These are phyloP conservation scores for Ommatoiulus sabulosus DNA, from an alignment of 2,888 invertebrate species.

Conservation along the genomic window DNA sequence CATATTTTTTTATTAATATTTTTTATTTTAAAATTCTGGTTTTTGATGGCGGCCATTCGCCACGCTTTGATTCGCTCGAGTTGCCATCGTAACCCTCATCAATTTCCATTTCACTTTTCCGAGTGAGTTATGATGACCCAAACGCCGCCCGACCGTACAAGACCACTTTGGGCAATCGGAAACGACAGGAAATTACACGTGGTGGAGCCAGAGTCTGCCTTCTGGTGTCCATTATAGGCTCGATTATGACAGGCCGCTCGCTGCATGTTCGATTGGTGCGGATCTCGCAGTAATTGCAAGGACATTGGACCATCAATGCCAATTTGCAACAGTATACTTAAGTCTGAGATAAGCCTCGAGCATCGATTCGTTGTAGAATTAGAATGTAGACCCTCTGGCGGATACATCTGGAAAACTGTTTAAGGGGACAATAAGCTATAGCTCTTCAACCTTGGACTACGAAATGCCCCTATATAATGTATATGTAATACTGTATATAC, in stretches of 20 bases:
- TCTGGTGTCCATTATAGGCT: not conserved
- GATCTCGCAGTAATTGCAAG: not conserved
- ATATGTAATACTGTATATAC: no score
- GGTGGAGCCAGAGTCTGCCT: not conserved
- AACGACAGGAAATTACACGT: conserved; percentile 43
- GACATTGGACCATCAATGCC: not conserved
- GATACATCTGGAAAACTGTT: no score
- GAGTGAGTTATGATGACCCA: conserved; percentile 43
- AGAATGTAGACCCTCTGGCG: no score
- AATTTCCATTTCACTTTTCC: conserved; percentile 40
- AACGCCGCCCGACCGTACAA: not conserved
- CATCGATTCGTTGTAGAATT: no score
- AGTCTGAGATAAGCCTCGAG: no score
- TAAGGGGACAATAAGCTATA: no score
- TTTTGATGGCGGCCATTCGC: conserved; percentile 18
- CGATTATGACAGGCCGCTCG: not conserved
- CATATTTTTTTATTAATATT: conserved; percentile 17
- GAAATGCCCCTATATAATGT: no score
- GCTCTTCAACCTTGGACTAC: no score
- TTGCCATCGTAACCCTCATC: conserved; percentile 21
- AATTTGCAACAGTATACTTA: no score
- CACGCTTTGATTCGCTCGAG: conserved; percentile 43
- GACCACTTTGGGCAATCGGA: conserved; percentile 31
- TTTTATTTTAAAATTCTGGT: conserved; percentile 21
- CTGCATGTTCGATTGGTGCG: not conserved